These are phyloP conservation scores for Tachycineta bicolor DNA, from an alignment of 2,113 vertebrate species.

Conservation along the genomic window DNA sequence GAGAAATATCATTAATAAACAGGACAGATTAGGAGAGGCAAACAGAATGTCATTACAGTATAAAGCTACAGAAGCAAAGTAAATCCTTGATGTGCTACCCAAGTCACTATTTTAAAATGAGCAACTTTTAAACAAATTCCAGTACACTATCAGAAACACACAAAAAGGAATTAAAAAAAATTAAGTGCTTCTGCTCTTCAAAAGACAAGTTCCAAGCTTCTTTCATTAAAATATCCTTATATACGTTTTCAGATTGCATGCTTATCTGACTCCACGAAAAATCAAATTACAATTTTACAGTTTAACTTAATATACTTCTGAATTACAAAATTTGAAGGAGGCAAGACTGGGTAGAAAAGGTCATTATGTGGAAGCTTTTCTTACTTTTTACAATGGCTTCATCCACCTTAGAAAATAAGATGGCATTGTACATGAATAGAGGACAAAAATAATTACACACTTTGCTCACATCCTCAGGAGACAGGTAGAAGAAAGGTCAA, in stretches of 20 bases:
- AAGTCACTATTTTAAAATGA: background rate
- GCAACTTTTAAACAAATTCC: background rate
- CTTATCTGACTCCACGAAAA: background rate
- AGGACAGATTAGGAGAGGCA: background rate
- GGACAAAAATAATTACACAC: background rate
- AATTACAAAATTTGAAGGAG: background rate
- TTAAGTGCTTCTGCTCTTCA: background rate
- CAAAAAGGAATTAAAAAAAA: background rate
- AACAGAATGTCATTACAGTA: background rate
- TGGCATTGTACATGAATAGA: background rate
- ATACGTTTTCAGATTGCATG: accelerated
- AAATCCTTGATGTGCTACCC: background rate
- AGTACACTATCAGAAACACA: background rate
- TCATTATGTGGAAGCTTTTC: background rate
- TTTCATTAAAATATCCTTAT: background rate
- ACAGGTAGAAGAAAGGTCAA: background rate
- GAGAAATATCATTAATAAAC: background rate
- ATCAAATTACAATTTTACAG: background rate
- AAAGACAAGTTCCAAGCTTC: background rate
- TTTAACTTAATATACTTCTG: background rate
- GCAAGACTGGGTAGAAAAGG: background rate
- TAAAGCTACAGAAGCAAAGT: background rate
- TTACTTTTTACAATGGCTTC: background rate
- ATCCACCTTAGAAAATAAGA: background rate
- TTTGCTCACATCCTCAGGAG: background rate